Evolutionary conservation across 30 jellyfish, hydroid and myxozoan species (phyloP).

Genomic region (Catostylus mosaicus): DNA sequence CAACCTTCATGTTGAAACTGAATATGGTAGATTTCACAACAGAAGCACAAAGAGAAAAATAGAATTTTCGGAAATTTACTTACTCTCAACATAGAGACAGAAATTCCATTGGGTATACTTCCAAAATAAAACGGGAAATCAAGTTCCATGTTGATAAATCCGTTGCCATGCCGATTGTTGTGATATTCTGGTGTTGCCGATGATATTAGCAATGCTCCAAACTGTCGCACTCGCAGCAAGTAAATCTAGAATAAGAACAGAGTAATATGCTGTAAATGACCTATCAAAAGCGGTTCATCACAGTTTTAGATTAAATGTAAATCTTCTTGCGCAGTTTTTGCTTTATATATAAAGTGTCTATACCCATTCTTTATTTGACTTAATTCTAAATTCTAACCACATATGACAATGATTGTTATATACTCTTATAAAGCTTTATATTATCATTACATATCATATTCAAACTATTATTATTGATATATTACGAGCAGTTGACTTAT

Average conservation of each 20-base stretch:
- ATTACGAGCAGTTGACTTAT: too few species aligned
- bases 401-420: not conserved
- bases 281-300: too few species aligned
- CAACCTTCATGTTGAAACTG: not conserved
- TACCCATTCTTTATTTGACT: not conserved
- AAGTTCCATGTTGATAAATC: conserved; percentile 39
- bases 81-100: conserved; percentile 49
- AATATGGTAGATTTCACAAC: not conserved
- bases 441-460: too few species aligned
- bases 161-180: conserved; percentile 60
- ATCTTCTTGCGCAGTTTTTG: not conserved
- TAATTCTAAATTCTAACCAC: not conserved
- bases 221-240: conserved; percentile 64
- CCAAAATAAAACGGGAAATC: conserved; percentile 79
- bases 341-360: not conserved
- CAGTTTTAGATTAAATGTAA: not conserved
- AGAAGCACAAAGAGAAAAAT: not conserved
- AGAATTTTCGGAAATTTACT: not conserved
- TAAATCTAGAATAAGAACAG: conserved; percentile 55
- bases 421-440: too few species aligned
- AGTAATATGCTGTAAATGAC: not conserved
- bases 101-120: conserved; percentile 55
- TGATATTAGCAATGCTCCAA: conserved; percentile 81
- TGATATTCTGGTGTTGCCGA: conserved; percentile 56
- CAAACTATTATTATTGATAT: too few species aligned